A percentile compares a stretch with the other conserved stretches of the same genome.
Conservation (phyloP, 2,888 invertebrate species). For the Diaprepes abbreviatus region DNA sequence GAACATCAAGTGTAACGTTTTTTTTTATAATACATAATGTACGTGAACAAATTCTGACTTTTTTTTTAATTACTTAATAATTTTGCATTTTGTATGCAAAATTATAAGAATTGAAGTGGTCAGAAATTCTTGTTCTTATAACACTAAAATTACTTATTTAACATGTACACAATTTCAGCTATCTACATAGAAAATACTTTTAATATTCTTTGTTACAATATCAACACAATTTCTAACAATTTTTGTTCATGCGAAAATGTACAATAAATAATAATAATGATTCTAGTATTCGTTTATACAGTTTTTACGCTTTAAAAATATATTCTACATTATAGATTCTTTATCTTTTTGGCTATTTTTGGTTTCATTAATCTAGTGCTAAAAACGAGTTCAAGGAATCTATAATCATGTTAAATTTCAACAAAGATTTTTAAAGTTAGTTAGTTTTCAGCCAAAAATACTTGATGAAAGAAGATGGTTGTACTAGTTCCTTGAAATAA, state of each 20-base stretch:
- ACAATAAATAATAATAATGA: too few species aligned
- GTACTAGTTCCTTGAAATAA: too few species aligned
- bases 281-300: constrained; percentile 15
- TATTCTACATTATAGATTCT: too few species aligned
- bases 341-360: constrained; percentile 2
- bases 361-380: too few species aligned
- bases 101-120: background rate
- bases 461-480: too few species aligned
- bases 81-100: background rate
- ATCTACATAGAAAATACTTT: constrained; percentile 33
- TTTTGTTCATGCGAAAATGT: constrained; percentile 50
- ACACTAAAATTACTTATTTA: constrained; percentile 29
- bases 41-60: background rate
- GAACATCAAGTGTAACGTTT: constrained; percentile 30
- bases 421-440: too few species aligned
- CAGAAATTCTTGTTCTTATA: background rate
- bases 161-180: constrained; percentile 16
- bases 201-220: constrained; percentile 28
- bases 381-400: too few species aligned
- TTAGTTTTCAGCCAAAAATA: too few species aligned
- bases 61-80: background rate
- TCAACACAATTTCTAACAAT: constrained; percentile 52
- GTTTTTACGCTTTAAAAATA: constrained; percentile 20
- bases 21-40: background rate
- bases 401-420: too few species aligned